Evolutionary conservation across 1,140 invertebrate species (phyloP).

Genomic region (Nebria ingens): DNA sequence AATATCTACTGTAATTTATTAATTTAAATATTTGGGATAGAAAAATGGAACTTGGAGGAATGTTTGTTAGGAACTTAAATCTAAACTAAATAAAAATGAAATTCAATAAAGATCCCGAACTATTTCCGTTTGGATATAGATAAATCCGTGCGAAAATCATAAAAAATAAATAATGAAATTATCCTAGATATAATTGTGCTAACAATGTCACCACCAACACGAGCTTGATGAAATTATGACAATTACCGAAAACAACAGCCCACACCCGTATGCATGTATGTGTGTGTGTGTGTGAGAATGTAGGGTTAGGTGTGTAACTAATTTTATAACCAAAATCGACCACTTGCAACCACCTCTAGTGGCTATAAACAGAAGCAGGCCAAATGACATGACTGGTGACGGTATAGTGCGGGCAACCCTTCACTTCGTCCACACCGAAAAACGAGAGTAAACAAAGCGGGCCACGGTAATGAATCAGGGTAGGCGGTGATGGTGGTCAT

Average conservation of each 20-base stretch:
- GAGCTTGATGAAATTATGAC: not conserved
- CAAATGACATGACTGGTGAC: no score
- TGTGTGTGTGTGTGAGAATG: not conserved
- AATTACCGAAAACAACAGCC: not conserved
- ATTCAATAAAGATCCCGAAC: no score
- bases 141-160: no score
- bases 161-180: no score
- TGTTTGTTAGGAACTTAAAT: no score
- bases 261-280: not conserved
- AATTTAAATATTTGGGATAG: no score
- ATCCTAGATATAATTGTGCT: no score
- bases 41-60: no score
- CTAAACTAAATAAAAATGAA: no score
- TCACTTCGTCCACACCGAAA: not conserved
- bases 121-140: no score
- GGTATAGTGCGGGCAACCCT: not conserved
- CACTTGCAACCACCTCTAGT: not conserved
- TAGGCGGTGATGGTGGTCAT: not conserved
- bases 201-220: no score
- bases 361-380: not conserved
- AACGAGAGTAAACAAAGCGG: not conserved
- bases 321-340: not conserved
- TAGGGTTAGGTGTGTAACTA: not conserved
- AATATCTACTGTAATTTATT: no score
- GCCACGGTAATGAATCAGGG: slow-evolving; percentile 2